Evolutionary conservation across 2,888 invertebrate genomes (phyloP).

Genomic region (Daptonema setosum): DNA sequence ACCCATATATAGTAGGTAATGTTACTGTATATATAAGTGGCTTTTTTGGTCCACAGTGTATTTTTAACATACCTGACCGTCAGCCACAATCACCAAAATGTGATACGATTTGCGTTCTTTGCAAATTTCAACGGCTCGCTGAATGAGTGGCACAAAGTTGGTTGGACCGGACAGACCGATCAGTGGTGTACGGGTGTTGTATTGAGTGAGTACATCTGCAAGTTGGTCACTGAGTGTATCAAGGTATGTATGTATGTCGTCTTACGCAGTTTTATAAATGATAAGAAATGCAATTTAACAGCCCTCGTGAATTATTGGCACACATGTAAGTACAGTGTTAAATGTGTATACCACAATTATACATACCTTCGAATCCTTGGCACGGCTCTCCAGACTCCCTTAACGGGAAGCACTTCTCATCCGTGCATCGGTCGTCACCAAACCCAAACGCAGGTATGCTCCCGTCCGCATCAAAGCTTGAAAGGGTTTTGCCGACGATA

Average conservation of each 20-base stretch:
- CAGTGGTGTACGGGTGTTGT: constrained; percentile 30
- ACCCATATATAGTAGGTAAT: neutral
- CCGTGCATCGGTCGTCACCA: constrained; percentile 32
- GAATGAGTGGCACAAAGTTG: constrained; percentile 35
- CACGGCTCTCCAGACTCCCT: constrained; percentile 24
- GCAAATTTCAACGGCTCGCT: constrained; percentile 30
- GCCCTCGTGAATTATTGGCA: too few relatives aligned
- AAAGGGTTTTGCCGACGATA: constrained; percentile 33
- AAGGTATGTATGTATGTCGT: too few relatives aligned
- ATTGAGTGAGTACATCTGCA: constrained; percentile 11
- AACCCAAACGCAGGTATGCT: constrained; percentile 35
- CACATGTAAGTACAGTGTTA: too few relatives aligned
- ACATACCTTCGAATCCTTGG: constrained; percentile 23
- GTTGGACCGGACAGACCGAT: constrained; percentile 35
- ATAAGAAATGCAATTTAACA: too few relatives aligned
- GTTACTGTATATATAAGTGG: neutral
- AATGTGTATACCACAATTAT: too few relatives aligned
- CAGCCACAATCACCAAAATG: constrained; percentile 35
- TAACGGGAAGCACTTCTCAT: constrained; percentile 26
- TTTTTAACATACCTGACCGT: constrained; percentile 30
- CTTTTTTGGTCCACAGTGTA: too few relatives aligned
- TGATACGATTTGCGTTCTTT: constrained; percentile 31
- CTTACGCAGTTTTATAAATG: too few relatives aligned
- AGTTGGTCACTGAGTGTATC: too few relatives aligned
- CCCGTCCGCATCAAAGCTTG: constrained; percentile 33